Base-by-base conservation (phyloP, 2,113 vertebrate genomes). In the Arvicanthis niloticus region DNA sequence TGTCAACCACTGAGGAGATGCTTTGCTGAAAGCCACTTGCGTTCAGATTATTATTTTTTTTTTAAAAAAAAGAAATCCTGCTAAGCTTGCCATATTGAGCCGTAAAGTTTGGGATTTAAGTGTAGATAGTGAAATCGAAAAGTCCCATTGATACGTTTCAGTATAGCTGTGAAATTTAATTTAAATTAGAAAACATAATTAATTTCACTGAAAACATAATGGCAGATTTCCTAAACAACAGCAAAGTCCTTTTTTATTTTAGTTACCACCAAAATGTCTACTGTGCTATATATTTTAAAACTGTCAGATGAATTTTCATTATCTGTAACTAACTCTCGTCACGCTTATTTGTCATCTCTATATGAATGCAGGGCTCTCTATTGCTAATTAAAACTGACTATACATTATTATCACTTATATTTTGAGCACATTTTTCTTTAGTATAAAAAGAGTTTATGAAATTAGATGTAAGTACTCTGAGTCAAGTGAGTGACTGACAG, bases 1-100 rank as follows among this genome's bases (percentile, higher is more conserved):
- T 58, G 68, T 87, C 53, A 91, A 58, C 40, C 60, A 91, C 11
- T 13, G 80, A 93, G 56, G 29, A n/a, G 42, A 75, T 60, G 34
- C 31, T 87, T 94, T 93, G 73, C 78, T 22, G 51, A 34, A 76
- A 67, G 34, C 11, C 87, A 94, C 84, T 91, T 37, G 84, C 42
- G 80, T 94, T 91, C 87, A 80, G 89, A 93, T 67, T 51, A 42
- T 15, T 34, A 21, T 70, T 70, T 70, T 2, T 6, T 70, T 70
- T 70, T 1, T 5, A 68, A 34, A 34, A 34, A 16, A 91, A 26
- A 31, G 15, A 91, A 91, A 84, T 11, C 11, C 12, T 53, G 34
- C 22, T 53, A 91, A 96, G 60, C 73, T 51, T 60, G 15, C 24
- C 93, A 93, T 91, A 81, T 62, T 24, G 78, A 89, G 53, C 73